Evolutionary conservation across 2,888 invertebrate species (phyloP), one percentile per base, ranked within the genome.

Genomic region (Erebia palarica): DNA sequence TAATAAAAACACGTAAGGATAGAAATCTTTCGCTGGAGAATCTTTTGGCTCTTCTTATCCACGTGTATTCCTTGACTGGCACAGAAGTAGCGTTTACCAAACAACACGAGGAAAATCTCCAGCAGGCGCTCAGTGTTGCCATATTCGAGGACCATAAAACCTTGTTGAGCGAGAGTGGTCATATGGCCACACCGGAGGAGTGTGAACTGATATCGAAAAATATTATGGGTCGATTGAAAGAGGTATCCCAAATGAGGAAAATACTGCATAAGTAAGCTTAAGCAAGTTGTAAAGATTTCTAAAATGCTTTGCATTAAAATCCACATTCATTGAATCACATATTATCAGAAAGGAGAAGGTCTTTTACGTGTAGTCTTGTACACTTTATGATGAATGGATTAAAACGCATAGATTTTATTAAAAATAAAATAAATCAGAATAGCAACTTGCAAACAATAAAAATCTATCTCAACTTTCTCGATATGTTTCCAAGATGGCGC

Each of bases 41-140:
- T 81, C 84, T 96, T 0, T 83, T 96, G 9, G 93, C 94, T 0
- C 82, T 96, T 18, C 83, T 95, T 5, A 91, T 95, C 49, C 93
- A 95, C 78, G 85, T 95, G 0, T 96, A 95, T 80, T 95, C 95
- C 0, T 82, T 96, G 27, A 92, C 93, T 60, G 95, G 95, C 0
- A 94, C 90, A 0, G 94, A 95, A 73, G 90, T 95, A 8, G 84
- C 88, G 0, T 95, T 95, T 78, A 87, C 94, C 2, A 80, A 86
- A 14, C 85, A 90, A 60, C 94, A 95, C 75, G 94, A 95, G 78
- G 88, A 90, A 14, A 85, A 84, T 5, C 82, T 95, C 0, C 82
- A 88, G 65, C 89, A 90, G 65, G 86, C 94, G 0, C 82, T 96
- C 5, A 88, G 90, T 65, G 92, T 91, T 63, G 95, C 95, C 70